Evolutionary conservation across 2,888 invertebrate species (phyloP), one percentile per base, ranked within the genome.

Genomic region (Drosophila yooni): DNA sequence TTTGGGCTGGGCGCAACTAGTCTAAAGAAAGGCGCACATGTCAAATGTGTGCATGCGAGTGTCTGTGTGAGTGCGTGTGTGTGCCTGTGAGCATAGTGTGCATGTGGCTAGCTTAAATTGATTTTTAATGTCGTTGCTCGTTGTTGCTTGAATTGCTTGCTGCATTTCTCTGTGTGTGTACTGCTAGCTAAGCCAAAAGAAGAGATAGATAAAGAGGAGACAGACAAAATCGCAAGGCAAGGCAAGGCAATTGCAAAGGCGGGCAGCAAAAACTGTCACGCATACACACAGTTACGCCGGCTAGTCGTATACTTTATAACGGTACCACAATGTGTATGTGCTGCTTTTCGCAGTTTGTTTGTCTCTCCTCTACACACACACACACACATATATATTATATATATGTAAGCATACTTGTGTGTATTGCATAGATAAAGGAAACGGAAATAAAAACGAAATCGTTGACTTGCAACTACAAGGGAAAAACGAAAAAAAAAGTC

Each of bases 1-100:
- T 61, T 67, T 59, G 54, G 56, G 56, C 63, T 67, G 43, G 46
- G 60, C 57, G 61, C 76, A 72, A 65, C 76, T 77, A 68, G 73
- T 59, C 43, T 33, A 43, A 66, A 69, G 46, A 29, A 51, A 40
- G 5, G 27, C 43, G 25, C 34, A 38, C 31, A 46, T 38, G 34
- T 25, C 27, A 38, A 27, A 56, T 54, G 34, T 38, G 54, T 38
- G 13, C 11, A 34, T 66, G 13, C 46, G n/a, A 11, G 13, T 63
- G 15, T n/a, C 10, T 36, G 56, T 4, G 13, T 38, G 38, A 40
- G 31, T 51, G n/a, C 27, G 33, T 43, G 10, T 10, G 60, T 46
- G 25, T 29, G 21, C 27, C 25, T 48, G 27, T 29, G 5, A 46
- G 46, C 46, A 46, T 46, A 46, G 25, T 46, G 25, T 46, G 25